Conservation (phyloP, 2,797 vertebrate species). For the Oreonectes daqikongensis region DNA sequence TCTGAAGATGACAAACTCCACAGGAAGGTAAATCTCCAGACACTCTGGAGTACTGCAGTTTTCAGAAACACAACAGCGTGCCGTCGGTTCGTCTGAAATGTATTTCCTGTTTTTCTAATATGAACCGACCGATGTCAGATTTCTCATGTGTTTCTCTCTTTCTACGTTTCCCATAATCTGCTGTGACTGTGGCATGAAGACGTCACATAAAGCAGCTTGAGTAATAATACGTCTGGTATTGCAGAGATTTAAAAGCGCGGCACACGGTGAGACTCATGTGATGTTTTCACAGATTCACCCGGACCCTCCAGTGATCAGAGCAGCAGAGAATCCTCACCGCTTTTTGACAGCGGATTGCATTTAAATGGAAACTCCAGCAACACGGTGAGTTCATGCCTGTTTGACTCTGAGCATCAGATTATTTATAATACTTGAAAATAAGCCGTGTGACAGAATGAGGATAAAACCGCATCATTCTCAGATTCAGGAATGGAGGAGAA, state of each 20-base stretch:
- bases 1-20: too few species aligned
- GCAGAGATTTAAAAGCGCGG: background rate
- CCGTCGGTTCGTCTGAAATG: constrained; percentile 19
- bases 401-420: background rate
- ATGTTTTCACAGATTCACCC: constrained; percentile 80
- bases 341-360: constrained; percentile 92
- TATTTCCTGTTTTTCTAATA: constrained; percentile 21
- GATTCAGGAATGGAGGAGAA: too few species aligned
- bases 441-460: too few species aligned
- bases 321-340: constrained; percentile 85
- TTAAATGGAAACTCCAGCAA: constrained; percentile 86
- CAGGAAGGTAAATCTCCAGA: background rate
- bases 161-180: background rate
- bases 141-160: background rate
- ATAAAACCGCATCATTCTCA: too few species aligned
- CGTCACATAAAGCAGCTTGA: constrained; percentile 31
- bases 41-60: background rate
- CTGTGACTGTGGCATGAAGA: constrained; percentile 25
- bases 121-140: background rate
- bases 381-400: constrained; percentile 75
- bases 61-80: constrained; percentile 26
- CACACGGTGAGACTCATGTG: constrained; percentile 17
- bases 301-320: constrained; percentile 84
- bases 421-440: constrained; percentile 29
- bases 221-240: constrained; percentile 4